Conservation (phyloP, 2,113 vertebrate species). For the Coturnix japonica region DNA sequence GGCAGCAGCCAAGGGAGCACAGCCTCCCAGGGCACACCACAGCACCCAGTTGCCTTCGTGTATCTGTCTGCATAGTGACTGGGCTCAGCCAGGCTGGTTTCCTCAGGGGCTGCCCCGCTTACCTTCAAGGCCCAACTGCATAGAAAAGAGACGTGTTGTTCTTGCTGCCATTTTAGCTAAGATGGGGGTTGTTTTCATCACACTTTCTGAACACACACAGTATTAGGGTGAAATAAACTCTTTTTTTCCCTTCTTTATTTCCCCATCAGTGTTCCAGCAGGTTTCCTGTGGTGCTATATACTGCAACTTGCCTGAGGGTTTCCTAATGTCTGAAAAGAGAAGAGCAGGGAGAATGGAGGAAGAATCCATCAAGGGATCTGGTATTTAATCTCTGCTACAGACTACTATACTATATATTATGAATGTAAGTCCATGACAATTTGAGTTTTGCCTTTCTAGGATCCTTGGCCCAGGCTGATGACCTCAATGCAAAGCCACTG, state of each 20-base stretch:
- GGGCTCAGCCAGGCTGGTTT: not conserved
- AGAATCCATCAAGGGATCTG: not conserved
- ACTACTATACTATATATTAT: too few relatives aligned
- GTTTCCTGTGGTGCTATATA: not conserved
- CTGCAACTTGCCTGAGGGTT: not conserved
- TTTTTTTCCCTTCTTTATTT: fast-evolving
- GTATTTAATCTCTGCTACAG: not conserved
- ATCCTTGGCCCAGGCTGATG: not conserved
- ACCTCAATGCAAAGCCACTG: not conserved
- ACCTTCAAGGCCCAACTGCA: too few relatives aligned
- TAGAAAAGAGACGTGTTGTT: fast-evolving
- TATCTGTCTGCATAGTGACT: not conserved
- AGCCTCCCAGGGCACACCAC: fast-evolving
- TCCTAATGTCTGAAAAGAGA: not conserved
- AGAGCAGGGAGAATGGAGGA: not conserved
- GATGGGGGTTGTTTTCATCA: too few relatives aligned
- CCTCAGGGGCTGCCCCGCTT: not conserved
- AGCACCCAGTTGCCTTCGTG: not conserved
- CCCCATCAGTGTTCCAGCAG: not conserved
- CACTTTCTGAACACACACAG: not conserved
- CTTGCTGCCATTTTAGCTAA: not conserved
- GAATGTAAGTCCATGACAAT: not conserved
- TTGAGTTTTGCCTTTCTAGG: not conserved
- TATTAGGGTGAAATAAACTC: not conserved
- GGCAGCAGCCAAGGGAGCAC: fast-evolving